phyloP scores from a whole-genome alignment of 2,888 invertebrate genomes.

The Leucophenga montana region DNA sequence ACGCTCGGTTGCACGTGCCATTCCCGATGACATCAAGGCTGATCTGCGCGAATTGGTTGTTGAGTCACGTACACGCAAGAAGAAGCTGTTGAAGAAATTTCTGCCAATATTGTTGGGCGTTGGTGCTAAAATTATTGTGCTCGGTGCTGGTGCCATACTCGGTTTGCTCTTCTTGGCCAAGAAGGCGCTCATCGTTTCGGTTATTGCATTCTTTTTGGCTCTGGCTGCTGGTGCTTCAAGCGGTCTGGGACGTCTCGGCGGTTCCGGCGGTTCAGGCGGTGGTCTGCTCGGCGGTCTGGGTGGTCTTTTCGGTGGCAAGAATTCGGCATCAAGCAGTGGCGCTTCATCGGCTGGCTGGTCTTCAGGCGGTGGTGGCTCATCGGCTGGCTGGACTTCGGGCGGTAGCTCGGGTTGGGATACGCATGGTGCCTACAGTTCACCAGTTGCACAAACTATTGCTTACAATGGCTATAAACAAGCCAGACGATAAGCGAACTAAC shows the following conservation, averaged over 20 bases:
- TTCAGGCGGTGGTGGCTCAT: constrained; percentile 57
- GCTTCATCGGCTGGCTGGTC: constrained; percentile 64
- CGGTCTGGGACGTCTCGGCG: constrained; percentile 63
- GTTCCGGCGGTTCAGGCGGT: constrained; percentile 63
- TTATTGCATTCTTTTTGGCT: constrained; percentile 77
- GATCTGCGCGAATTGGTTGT: constrained; percentile 75
- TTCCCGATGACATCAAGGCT: constrained; percentile 76
- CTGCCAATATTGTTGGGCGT: constrained; percentile 77
- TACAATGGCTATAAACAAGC: constrained; percentile 74
- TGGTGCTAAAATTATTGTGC: constrained; percentile 76
- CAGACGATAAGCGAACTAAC: constrained; percentile 72
- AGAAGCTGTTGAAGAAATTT: constrained; percentile 75
- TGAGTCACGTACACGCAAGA: constrained; percentile 77
- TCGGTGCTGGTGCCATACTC: constrained; percentile 76
- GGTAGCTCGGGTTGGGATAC: constrained; percentile 71
- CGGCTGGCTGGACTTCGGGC: constrained; percentile 66
- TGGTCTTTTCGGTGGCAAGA: constrained; percentile 69
- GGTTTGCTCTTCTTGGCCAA: constrained; percentile 78
- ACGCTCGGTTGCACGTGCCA: constrained; percentile 74
- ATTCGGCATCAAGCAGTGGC: constrained; percentile 60
- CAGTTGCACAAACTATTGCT: constrained; percentile 75
- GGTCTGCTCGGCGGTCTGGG: constrained; percentile 66
- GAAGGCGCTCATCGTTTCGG: constrained; percentile 77
- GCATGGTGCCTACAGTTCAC: constrained; percentile 75
- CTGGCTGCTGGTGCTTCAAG: constrained; percentile 73